Evolutionary conservation across 2,113 vertebrate species (phyloP), one percentile per base, ranked within the genome.

Genomic region (Ranitomeya imitator): DNA sequence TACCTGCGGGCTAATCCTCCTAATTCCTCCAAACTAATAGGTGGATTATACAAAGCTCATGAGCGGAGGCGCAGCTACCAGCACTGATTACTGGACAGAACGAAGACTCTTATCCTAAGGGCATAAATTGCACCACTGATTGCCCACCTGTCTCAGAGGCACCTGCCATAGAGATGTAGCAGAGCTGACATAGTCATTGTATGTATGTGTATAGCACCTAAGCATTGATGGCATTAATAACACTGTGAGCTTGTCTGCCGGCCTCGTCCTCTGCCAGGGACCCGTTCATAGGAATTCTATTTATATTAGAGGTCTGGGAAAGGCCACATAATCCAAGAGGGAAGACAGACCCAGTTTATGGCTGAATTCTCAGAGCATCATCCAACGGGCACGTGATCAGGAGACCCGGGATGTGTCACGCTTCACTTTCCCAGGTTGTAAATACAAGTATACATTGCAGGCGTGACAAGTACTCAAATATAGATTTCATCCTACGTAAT

Each of bases 231-330:
- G 55, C 9, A 23, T 76, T 51, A 10, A 51, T 51, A 52, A 76
- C 2, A 76, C 13, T 11, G 11, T 21, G 45, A 54, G 19, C 13
- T n/a, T 5, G 13, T 21, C 13, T 8, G 16, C 21, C 59, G 78
- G 31, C 18, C 11, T 26, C n/a, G 0, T 26, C 55, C 23, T 59
- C 55, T 80, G 2, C 9, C 3, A 54, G 19, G 16, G 0, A 3
- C 61, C 16, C 3, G 37, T 8, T 57, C 77, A 55, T 19, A 80
- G 37, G 6, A 55, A 16, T 63, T 59, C 86, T 87, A 80, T 87
- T 87, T 80, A 87, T 80, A 81, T 18, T 10, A 71, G 60, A 59
- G 77, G 77, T 81, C 86, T 87, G 86, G 78, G 77, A 87, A 87
- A 87, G 86, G 86, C 61, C 86, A 57, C 63, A 21, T 10, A n/a